A percentile compares a stretch with the other conserved stretches of the same genome.
Conservation (phyloP, 2,113 vertebrate species). For the Pipra filicauda region DNA sequence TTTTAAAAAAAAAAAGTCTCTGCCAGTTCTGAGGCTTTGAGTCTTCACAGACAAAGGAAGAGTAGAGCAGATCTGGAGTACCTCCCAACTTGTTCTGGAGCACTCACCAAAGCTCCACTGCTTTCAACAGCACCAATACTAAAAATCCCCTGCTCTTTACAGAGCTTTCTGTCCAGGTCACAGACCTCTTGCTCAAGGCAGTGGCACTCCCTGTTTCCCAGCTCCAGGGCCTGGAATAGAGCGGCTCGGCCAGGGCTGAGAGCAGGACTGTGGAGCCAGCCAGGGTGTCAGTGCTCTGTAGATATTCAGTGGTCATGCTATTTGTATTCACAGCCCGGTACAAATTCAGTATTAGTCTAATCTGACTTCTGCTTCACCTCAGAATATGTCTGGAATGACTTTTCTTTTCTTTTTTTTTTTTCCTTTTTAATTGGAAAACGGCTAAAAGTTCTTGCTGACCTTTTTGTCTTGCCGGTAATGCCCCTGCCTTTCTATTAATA, state of each 20-base stretch:
- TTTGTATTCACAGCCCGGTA: background rate
- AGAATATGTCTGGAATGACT: background rate
- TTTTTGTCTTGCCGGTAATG: background rate
- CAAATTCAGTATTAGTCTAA: background rate
- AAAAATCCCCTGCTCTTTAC: background rate
- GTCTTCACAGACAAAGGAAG: background rate
- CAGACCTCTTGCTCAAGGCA: background rate
- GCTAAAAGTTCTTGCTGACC: constrained; percentile 1
- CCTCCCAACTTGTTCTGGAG: background rate
- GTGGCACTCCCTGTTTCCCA: background rate
- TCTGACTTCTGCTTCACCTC: background rate
- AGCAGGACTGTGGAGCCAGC: background rate
- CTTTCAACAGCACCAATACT: background rate
- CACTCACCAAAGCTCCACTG: background rate
- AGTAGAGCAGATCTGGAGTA: background rate
- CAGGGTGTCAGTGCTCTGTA: background rate
- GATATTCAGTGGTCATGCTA: background rate
- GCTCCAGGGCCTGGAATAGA: background rate
- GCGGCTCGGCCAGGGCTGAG: background rate
- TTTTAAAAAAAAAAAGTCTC: background rate
- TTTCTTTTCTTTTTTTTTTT: background rate
- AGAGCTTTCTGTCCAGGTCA: background rate
- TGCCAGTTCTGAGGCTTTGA: background rate
- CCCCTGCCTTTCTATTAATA: constrained; percentile 44
- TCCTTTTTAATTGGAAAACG: background rate